These are phyloP conservation scores for Apis mellifera DNA, from an alignment of 1,140 invertebrate genomes.

Conservation along the genomic window Amel_HAv3.1 CM009935.2:8454501-8455000, in stretches of 20 bases:
- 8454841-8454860: background rate
- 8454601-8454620: slow-evolving; percentile 87
- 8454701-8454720: slow-evolving; percentile 87
- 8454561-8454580: slow-evolving; percentile 80
- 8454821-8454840: slow-evolving; percentile 9
- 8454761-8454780: slow-evolving; percentile 85
- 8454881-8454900: slow-evolving; percentile 79
- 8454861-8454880: slow-evolving; percentile 23
- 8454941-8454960: slow-evolving; percentile 85
- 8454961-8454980: slow-evolving; percentile 88
- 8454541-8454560: slow-evolving; percentile 25
- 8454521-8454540: background rate
- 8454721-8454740: slow-evolving; percentile 91
- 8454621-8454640: slow-evolving; percentile 82
- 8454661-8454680: slow-evolving; percentile 83
- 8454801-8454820: slow-evolving; percentile 90
- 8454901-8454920: slow-evolving; percentile 81
- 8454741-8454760: slow-evolving; percentile 81
- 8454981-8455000: slow-evolving; percentile 95
- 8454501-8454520: background rate
- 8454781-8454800: slow-evolving; percentile 92
- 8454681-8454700: slow-evolving; percentile 84
- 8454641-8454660: slow-evolving; percentile 79
- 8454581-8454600: slow-evolving; percentile 94
- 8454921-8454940: slow-evolving; percentile 86